Conservation (phyloP, 2,113 vertebrate genomes). For the Tenrec ecaudatus region DNA sequence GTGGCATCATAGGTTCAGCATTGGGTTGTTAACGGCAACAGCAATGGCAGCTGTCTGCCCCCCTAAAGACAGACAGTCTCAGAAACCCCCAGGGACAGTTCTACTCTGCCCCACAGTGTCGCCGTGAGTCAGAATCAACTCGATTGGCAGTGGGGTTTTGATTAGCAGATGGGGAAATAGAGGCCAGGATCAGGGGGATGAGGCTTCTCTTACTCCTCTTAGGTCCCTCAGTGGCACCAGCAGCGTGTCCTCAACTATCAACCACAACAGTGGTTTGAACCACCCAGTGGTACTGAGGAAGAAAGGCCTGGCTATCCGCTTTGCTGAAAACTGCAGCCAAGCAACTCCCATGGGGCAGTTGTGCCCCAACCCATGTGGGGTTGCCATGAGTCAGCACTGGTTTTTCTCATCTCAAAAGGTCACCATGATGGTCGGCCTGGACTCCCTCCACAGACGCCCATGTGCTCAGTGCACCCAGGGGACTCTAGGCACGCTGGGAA, state of each 20-base stretch:
- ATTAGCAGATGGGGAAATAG: slow-evolving; percentile 43
- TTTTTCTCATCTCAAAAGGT: not conserved
- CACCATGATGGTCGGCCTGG: not conserved
- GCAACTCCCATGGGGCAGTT: not conserved
- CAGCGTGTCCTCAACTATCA: not conserved
- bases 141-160: too few relatives aligned
- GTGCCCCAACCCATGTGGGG: not conserved
- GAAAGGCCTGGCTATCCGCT: not conserved
- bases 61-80: too few relatives aligned
- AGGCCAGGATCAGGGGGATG: not conserved
- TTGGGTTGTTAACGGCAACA: too few relatives aligned
- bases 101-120: too few relatives aligned
- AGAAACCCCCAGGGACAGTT: too few relatives aligned
- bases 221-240: not conserved
- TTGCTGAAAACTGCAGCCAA: not conserved
- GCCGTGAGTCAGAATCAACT: too few relatives aligned
- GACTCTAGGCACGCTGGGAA: not conserved
- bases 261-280: not conserved
- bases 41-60: too few relatives aligned
- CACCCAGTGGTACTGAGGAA: not conserved
- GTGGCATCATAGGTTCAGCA: too few relatives aligned
- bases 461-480: accelerated
- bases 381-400: not conserved
- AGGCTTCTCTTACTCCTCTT: not conserved
- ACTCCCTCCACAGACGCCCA: not conserved